A percentile compares a stretch with the other conserved stretches of the same genome.
phyloP scores from a whole-genome alignment of 2,797 vertebrate genomes.

The Acridotheres tristis region DNA sequence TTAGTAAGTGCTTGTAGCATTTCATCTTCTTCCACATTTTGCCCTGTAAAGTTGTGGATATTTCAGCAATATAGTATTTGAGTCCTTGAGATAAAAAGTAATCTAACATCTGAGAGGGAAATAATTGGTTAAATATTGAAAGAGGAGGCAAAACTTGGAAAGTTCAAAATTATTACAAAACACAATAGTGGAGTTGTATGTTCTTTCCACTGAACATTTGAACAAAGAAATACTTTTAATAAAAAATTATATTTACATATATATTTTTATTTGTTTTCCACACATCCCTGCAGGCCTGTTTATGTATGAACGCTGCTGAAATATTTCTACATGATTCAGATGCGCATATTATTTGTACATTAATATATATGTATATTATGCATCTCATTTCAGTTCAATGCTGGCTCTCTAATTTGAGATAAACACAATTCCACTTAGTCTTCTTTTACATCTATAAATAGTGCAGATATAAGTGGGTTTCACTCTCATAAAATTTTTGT shows the following conservation, averaged over 20 bases:
- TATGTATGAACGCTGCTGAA: neutral
- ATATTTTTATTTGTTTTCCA: neutral
- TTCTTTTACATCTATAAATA: constrained; percentile 55
- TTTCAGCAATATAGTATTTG: neutral
- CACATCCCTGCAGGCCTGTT: neutral
- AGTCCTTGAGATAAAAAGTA: neutral
- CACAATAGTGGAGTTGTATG: neutral
- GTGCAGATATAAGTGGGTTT: neutral
- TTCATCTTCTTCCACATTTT: neutral
- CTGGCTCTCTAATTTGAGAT: neutral
- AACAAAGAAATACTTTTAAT: neutral
- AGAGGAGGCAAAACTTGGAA: neutral
- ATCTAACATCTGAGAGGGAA: neutral
- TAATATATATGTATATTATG: neutral
- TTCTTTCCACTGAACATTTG: neutral
- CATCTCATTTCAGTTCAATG: neutral
- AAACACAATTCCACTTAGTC: constrained; percentile 9
- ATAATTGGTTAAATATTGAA: neutral
- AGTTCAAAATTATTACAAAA: neutral
- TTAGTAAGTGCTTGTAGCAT: neutral
- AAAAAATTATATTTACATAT: neutral
- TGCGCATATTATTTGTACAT: neutral
- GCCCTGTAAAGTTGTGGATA: neutral
- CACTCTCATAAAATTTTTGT: constrained; percentile 26
- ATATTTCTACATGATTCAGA: neutral